phyloP scores from a whole-genome alignment of 2,113 vertebrate genomes.

The Tachysurus vachellii region DNA sequence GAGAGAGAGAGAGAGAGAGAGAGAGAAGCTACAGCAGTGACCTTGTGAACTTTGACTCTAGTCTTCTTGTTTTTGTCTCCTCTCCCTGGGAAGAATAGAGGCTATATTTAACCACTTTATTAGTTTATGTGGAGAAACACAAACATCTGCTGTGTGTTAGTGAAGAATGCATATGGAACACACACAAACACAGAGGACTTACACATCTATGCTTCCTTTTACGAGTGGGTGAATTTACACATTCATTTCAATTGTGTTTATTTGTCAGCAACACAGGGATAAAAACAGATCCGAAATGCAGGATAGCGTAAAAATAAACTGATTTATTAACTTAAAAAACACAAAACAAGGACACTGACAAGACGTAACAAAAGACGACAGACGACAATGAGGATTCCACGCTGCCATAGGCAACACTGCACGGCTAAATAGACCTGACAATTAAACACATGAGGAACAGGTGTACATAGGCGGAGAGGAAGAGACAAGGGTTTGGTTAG shows the following conservation, averaged over 20 bases:
- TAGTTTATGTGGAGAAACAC: slow-evolving; percentile 23
- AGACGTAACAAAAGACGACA: too few relatives aligned
- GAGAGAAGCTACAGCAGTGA: not conserved
- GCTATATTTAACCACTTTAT: slow-evolving; percentile 27
- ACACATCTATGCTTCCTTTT: not conserved
- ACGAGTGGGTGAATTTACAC: not conserved
- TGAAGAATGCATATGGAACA: not conserved
- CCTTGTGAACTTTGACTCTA: not conserved
- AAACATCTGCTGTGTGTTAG: slow-evolving; percentile 35
- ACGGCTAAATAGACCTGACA: too few relatives aligned
- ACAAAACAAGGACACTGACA: too few relatives aligned
- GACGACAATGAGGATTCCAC: too few relatives aligned
- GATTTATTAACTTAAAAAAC: too few relatives aligned
- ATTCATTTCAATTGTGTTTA: not conserved
- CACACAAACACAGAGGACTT: not conserved
- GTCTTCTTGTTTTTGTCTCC: slow-evolving; percentile 19
- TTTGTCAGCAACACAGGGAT: too few relatives aligned
- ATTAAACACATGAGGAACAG: too few relatives aligned
- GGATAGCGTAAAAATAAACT: too few relatives aligned
- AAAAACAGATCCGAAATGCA: too few relatives aligned
- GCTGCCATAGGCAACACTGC: too few relatives aligned
- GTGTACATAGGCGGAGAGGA: too few relatives aligned
- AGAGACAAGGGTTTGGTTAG: too few relatives aligned
- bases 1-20: not conserved
- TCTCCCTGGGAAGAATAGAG: slow-evolving; percentile 31